phyloP scores from a whole-genome alignment of 2,797 vertebrate genomes.

The Hipposideros larvatus region DNA sequence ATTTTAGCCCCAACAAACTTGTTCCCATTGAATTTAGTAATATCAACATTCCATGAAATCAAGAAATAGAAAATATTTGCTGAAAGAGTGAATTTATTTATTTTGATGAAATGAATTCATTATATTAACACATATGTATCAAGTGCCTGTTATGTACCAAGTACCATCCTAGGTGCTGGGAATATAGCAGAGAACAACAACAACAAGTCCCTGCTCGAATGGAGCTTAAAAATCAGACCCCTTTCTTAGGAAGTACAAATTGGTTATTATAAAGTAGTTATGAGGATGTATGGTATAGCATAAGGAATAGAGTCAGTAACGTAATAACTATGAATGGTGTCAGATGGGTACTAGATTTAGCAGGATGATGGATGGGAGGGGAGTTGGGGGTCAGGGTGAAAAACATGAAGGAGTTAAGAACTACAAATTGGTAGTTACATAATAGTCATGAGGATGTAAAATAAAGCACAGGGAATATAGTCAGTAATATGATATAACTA shows the following conservation, averaged over 20 bases:
- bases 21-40: background rate
- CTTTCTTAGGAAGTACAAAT: background rate
- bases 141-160: background rate
- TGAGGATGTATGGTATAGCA: no score
- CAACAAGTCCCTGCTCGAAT: background rate
- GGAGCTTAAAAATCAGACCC: conserved; percentile 38
- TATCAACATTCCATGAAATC: conserved; percentile 1
- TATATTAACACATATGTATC: background rate
- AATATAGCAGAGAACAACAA: background rate
- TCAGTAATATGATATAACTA: no score
- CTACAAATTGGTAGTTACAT: no score
- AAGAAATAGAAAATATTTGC: conserved; percentile 20
- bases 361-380: no score
- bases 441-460: no score
- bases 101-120: conserved; percentile 29
- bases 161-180: background rate
- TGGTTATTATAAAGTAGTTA: no score
- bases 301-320: no score
- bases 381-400: no score
- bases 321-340: no score
- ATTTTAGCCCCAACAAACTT: background rate
- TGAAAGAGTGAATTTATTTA: background rate
- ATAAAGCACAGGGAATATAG: no score
- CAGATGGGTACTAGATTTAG: no score
- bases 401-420: no score